Percentiles rank a stretch among this genome's conserved stretches.
These are phyloP conservation scores for Murina feae DNA, from an alignment of 2,113 vertebrate species.

Conservation along the genomic window DNA sequence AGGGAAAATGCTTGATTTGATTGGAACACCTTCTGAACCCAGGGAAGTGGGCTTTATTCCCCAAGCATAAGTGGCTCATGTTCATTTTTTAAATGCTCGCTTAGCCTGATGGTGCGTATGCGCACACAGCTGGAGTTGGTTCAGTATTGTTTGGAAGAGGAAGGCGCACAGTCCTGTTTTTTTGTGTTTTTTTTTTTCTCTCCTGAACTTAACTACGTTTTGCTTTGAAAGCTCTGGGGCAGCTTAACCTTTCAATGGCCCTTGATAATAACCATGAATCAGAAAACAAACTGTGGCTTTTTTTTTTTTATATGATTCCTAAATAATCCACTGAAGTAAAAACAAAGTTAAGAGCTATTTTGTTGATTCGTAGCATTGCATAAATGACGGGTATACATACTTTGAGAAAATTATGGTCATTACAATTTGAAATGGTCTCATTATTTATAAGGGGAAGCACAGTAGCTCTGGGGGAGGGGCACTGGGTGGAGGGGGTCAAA, in stretches of 20 bases:
- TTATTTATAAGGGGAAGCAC: slow-evolving; percentile 12
- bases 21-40: background rate
- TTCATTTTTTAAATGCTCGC: background rate
- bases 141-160: background rate
- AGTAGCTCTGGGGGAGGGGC: background rate
- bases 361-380: background rate
- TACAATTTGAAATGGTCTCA: background rate
- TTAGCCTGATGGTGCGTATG: background rate
- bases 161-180: background rate
- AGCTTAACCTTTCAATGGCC: background rate
- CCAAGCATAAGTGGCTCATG: background rate
- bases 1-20: background rate
- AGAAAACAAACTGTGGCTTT: slow-evolving; percentile 24
- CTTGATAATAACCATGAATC: background rate
- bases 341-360: slow-evolving; percentile 38
- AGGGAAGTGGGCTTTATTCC: background rate
- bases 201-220: background rate
- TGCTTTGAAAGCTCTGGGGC: background rate
- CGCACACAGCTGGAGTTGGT: background rate
- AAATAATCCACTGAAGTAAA: slow-evolving; percentile 28
- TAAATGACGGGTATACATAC: background rate
- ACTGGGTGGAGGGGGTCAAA: too few relatives aligned
- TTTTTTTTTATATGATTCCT: background rate
- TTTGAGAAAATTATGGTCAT: background rate
- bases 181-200: background rate